These are phyloP conservation scores for Melanotaenia nigrans DNA, from an alignment of 2,797 vertebrate species.

Conservation along the genomic window DNA sequence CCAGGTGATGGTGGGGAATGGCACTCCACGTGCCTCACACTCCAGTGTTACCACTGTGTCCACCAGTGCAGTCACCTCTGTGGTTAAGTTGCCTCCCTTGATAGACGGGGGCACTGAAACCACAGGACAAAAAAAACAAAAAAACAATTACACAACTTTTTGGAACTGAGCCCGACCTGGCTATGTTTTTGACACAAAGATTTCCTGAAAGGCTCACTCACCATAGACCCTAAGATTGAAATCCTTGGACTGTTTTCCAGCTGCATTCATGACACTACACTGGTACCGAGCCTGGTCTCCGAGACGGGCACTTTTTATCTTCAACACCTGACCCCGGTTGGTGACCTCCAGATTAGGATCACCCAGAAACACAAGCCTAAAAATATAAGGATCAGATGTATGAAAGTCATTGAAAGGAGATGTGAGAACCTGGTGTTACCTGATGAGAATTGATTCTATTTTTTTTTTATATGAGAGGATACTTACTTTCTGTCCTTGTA, in stretches of 20 bases:
- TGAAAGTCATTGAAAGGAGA: background rate
- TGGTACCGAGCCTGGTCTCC: constrained; percentile 93
- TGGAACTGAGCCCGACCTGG: no score
- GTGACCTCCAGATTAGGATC: constrained; percentile 90
- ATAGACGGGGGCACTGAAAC: constrained; percentile 91
- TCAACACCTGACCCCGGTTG: constrained; percentile 87
- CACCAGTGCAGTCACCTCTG: constrained; percentile 85
- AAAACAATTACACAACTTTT: background rate
- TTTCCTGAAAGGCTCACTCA: constrained; percentile 67
- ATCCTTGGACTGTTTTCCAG: constrained; percentile 91
- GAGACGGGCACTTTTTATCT: constrained; percentile 87
- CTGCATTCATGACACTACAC: constrained; percentile 88
- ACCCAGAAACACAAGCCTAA: constrained; percentile 88
- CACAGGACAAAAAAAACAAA: background rate
- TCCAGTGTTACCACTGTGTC: constrained; percentile 88
- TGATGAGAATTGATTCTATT: no score
- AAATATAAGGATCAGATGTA: background rate
- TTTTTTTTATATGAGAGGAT: background rate
- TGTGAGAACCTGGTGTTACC: no score
- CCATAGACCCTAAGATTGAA: constrained; percentile 88
- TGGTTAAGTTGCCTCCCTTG: constrained; percentile 90
- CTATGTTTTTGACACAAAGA: background rate
- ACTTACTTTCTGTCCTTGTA: constrained; percentile 97
- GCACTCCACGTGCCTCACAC: constrained; percentile 91
- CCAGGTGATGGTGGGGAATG: constrained; percentile 90